A percentile compares a stretch with the other conserved stretches of the same genome.
Evolutionary conservation across 1,140 invertebrate genomes (phyloP).

Genomic region (Cydia pomonella): DNA sequence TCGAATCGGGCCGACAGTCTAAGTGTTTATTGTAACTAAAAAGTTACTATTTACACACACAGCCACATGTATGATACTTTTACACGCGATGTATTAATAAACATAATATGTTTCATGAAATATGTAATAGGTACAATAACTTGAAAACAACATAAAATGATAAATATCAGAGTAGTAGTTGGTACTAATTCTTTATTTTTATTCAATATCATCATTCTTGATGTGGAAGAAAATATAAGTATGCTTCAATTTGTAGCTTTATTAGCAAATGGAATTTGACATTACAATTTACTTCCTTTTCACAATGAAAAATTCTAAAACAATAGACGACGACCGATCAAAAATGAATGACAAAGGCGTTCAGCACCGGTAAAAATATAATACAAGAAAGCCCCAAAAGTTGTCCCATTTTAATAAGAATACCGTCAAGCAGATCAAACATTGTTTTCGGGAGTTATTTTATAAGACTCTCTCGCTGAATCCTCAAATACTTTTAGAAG

Average conservation of each 20-base stretch:
- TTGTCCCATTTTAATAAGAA: slow-evolving; percentile 25
- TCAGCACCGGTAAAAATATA: slow-evolving; percentile 2
- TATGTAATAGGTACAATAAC: no score
- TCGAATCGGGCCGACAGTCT: no score
- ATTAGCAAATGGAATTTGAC: neutral
- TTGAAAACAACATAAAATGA: no score
- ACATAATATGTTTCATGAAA: no score
- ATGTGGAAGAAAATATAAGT: no score
- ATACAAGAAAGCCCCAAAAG: neutral
- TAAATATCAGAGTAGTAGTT: no score
- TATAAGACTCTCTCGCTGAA: slow-evolving; percentile 3
- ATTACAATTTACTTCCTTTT: neutral
- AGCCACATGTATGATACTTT: no score
- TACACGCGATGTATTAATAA: no score
- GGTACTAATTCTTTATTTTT: no score
- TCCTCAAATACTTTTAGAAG: slow-evolving; percentile 15
- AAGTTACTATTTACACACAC: no score
- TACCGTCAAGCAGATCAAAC: slow-evolving; percentile 26
- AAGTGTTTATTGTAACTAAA: no score
- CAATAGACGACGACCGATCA: neutral
- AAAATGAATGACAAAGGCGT: slow-evolving; percentile 4
- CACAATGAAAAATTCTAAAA: neutral
- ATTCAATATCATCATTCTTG: no score
- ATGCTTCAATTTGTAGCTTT: neutral
- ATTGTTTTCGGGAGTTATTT: slow-evolving; percentile 27